Conservation (phyloP, 2,113 vertebrate genomes). For the Phrynosoma blainvillii region DNA sequence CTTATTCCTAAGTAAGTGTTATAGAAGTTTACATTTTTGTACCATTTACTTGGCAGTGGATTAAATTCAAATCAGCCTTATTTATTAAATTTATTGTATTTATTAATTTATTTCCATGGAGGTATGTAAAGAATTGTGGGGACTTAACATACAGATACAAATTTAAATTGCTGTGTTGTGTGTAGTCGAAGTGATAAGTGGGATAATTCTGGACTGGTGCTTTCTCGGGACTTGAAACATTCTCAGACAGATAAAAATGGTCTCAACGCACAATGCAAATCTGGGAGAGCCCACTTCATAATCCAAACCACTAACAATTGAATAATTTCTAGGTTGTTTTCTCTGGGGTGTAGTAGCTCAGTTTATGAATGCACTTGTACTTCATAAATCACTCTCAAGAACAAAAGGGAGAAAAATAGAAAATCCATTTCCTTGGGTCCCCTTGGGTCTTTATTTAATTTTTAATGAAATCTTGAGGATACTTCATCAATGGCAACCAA, state of each 20-base stretch:
- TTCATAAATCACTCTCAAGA: slow-evolving; percentile 77
- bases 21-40: too few relatives aligned
- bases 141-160: slow-evolving; percentile 35
- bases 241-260: slow-evolving; percentile 55
- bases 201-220: slow-evolving; percentile 28
- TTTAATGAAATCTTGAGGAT: slow-evolving; percentile 74
- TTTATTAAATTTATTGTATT: too few relatives aligned
- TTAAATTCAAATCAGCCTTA: background rate
- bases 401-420: slow-evolving; percentile 70
- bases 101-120: background rate
- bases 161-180: slow-evolving; percentile 25
- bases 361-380: slow-evolving; percentile 71
- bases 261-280: slow-evolving; percentile 58
- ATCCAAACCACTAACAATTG: slow-evolving; percentile 60
- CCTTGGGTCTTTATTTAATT: slow-evolving; percentile 74
- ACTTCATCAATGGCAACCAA: slow-evolving; percentile 66
- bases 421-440: slow-evolving; percentile 71
- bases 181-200: slow-evolving; percentile 48
- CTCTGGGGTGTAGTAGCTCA: slow-evolving; percentile 58
- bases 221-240: slow-evolving; percentile 51
- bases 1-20: too few relatives aligned
- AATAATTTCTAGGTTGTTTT: slow-evolving; percentile 74
- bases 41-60: background rate
- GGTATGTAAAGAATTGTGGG: slow-evolving; percentile 13
- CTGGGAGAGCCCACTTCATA: slow-evolving; percentile 54